Evolutionary conservation across 64 coral and sea anemone genomes (phyloP).

Genomic region (Montipora efflorescens): DNA sequence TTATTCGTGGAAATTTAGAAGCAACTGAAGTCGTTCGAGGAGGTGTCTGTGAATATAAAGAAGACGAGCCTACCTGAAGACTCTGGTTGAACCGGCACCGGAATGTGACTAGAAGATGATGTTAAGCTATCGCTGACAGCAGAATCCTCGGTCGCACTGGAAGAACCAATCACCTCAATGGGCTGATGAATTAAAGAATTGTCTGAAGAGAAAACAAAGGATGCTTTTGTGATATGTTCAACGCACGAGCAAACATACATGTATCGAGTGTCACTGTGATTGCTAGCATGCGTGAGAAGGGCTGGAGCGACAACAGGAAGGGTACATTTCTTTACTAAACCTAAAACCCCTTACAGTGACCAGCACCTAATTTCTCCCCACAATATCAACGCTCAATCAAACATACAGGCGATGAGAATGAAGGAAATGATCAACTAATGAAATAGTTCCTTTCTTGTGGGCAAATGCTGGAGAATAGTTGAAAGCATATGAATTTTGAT

Average conservation of each 20-base stretch:
- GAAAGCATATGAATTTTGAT: too few relatives aligned
- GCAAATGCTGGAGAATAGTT: too few relatives aligned
- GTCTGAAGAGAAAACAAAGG: slow-evolving; percentile 25
- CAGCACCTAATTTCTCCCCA: too few relatives aligned
- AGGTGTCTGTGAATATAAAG: neutral
- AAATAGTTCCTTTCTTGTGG: too few relatives aligned
- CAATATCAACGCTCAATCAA: too few relatives aligned
- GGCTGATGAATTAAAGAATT: slow-evolving; percentile 4
- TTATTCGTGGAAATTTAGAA: slow-evolving; percentile 14
- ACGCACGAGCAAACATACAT: neutral
- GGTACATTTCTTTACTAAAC: too few relatives aligned
- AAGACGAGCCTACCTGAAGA: neutral
- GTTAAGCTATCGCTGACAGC: neutral
- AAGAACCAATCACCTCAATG: slow-evolving; percentile 24
- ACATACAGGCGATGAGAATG: too few relatives aligned
- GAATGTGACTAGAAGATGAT: slow-evolving; percentile 30
- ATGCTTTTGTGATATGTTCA: neutral
- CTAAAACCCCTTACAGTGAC: too few relatives aligned
- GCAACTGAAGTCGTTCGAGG: too few relatives aligned
- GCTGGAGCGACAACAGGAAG: too few relatives aligned
- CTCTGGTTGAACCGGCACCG: neutral
- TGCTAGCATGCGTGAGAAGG: too few relatives aligned
- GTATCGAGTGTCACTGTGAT: neutral
- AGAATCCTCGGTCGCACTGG: slow-evolving; percentile 43
- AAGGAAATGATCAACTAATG: too few relatives aligned